Evolutionary conservation across 1,140 invertebrate species (phyloP).

Genomic region (Sinella curviseta): DNA sequence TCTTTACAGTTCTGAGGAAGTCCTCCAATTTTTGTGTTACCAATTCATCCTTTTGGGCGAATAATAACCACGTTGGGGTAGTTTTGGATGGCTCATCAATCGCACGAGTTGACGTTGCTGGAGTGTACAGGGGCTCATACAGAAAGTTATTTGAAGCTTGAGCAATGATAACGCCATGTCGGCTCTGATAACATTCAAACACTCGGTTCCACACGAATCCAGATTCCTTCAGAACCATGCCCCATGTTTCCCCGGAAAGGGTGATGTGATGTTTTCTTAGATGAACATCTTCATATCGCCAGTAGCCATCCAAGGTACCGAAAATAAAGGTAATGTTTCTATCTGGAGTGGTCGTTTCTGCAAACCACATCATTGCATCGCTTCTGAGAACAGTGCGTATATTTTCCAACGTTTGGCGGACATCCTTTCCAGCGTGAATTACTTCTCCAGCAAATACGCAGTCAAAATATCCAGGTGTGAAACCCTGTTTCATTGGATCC

Average conservation of each 20-base stretch:
- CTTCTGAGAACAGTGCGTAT: neutral
- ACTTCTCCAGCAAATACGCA: neutral
- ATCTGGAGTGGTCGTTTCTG: neutral
- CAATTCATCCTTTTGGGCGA: neutral
- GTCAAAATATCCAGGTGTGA: slow-evolving; percentile 19
- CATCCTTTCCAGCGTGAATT: slow-evolving; percentile 9
- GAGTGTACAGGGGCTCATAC: neutral
- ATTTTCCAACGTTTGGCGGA: neutral
- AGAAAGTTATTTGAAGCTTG: neutral
- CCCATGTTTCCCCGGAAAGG: neutral
- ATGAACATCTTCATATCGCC: neutral
- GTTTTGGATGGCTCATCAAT: neutral
- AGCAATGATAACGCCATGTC: neutral
- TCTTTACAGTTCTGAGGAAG: neutral
- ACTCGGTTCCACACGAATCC: neutral
- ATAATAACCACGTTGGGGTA: neutral
- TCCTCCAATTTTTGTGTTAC: neutral
- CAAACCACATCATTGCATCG: neutral
- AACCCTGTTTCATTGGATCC: slow-evolving; percentile 20
- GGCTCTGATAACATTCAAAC: neutral
- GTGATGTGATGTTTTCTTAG: neutral
- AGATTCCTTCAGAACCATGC: neutral
- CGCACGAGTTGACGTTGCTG: neutral
- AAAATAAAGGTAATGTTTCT: slow-evolving; percentile 17
- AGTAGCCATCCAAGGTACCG: slow-evolving; percentile 8